Evolutionary conservation across 2,797 vertebrate genomes (phyloP).

Genomic region (Toxotes lorentzi): DNA sequence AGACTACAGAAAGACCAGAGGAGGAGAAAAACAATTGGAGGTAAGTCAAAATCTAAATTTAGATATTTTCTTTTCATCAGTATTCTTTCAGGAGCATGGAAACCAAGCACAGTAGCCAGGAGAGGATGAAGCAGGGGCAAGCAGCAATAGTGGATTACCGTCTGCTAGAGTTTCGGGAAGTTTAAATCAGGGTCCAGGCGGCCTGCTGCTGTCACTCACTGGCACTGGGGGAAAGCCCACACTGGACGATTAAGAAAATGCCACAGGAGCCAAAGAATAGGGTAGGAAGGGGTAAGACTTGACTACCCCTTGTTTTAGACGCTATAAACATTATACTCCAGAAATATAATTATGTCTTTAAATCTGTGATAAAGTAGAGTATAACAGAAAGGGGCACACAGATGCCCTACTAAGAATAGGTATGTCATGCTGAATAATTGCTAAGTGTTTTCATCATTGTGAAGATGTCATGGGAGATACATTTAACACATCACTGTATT

Average conservation of each 20-base stretch:
- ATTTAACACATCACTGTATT: constrained; percentile 20
- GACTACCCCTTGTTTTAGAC: neutral
- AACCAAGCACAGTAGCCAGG: constrained; percentile 59
- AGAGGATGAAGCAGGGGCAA: constrained; percentile 50
- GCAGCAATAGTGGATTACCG: constrained; percentile 69
- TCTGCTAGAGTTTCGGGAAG: constrained; percentile 83
- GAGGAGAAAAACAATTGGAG: neutral
- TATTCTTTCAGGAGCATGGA: constrained; percentile 35
- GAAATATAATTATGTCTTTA: neutral
- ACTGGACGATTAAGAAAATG: constrained; percentile 49
- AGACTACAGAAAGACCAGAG: neutral
- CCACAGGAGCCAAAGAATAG: constrained; percentile 47
- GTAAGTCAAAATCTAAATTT: neutral
- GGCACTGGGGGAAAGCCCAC: constrained; percentile 65
- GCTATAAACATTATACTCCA: neutral
- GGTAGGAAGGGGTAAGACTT: neutral
- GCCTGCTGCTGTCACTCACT: constrained; percentile 88
- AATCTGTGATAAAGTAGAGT: neutral
- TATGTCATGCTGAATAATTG: constrained; percentile 21
- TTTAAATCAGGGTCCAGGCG: constrained; percentile 80
- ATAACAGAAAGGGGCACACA: neutral
- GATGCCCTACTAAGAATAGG: neutral
- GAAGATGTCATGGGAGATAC: constrained; percentile 11
- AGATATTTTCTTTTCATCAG: neutral
- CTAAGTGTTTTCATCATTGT: constrained; percentile 14